Evolutionary conservation across 2,797 vertebrate species (phyloP).

Genomic region (Amblyraja radiata): DNA sequence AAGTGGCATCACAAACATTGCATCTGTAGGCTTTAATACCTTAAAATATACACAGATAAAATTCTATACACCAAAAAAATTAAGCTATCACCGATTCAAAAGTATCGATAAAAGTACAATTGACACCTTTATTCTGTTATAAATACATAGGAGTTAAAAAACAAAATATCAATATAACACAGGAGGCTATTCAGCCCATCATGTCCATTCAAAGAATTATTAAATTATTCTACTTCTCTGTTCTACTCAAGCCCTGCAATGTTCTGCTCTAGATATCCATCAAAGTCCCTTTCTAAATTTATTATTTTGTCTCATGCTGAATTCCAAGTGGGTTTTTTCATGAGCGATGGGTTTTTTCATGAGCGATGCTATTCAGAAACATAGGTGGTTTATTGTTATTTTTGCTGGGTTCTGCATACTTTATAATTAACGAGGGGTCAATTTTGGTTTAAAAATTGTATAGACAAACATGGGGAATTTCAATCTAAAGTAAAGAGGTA

Average conservation of each 20-base stretch:
- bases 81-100: neutral
- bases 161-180: neutral
- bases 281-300: neutral
- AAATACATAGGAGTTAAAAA: neutral
- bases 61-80: slow-evolving; percentile 40
- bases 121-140: neutral
- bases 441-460: neutral
- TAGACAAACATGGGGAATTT: neutral
- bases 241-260: neutral
- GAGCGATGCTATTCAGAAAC: neutral
- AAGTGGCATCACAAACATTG: slow-evolving; percentile 76
- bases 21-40: slow-evolving; percentile 93
- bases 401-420: neutral
- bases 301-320: neutral
- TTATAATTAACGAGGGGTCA: neutral
- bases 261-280: neutral
- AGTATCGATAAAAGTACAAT: neutral
- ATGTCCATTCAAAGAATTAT: neutral
- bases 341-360: neutral
- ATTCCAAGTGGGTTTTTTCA: neutral
- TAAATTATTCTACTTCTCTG: neutral
- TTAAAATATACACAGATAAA: slow-evolving; percentile 44
- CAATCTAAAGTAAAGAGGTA: neutral
- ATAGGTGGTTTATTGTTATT: neutral
- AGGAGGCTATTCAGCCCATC: neutral